A percentile compares a stretch with the other conserved stretches of the same genome.
Conservation (phyloP, 2,888 invertebrate species). For the Julus scanicus region DNA sequence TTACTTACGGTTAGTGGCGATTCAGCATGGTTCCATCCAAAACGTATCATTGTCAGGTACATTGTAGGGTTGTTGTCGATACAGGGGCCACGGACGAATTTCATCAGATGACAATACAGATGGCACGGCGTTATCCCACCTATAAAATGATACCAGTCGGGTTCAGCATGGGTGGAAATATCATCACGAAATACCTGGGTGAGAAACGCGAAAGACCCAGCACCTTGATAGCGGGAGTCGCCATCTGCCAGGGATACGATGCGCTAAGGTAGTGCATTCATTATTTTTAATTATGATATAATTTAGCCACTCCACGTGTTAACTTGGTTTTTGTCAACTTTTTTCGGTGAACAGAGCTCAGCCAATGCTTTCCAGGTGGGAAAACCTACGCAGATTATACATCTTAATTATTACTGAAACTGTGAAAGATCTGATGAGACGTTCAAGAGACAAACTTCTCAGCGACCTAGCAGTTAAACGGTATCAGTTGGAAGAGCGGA, state of each 20-base stretch:
- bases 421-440: constrained; percentile 86
- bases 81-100: constrained; percentile 91
- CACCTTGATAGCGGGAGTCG: constrained; percentile 84
- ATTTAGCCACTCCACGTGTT: not conserved
- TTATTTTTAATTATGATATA: constrained; percentile 61
- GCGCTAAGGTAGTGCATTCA: constrained; percentile 79
- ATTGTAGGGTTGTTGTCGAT: constrained; percentile 23
- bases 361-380: constrained; percentile 83
- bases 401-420: constrained; percentile 93
- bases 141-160: constrained; percentile 86
- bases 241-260: constrained; percentile 94
- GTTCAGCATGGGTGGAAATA: constrained; percentile 93
- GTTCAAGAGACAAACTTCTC: constrained; percentile 81
- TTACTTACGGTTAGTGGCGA: constrained; percentile 81
- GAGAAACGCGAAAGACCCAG: constrained; percentile 71
- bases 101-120: constrained; percentile 81
- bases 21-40: not conserved
- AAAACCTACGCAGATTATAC: constrained; percentile 88
- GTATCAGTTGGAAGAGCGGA: constrained; percentile 79
- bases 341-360: constrained; percentile 75
- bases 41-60: not conserved
- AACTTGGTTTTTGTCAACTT: constrained; percentile 34
- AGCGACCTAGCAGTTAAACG: constrained; percentile 78
- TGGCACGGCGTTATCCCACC: constrained; percentile 78
- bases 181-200: constrained; percentile 92